phyloP scores from a whole-genome alignment of 2,113 vertebrate species.

The Atrichornis clamosus region DNA sequence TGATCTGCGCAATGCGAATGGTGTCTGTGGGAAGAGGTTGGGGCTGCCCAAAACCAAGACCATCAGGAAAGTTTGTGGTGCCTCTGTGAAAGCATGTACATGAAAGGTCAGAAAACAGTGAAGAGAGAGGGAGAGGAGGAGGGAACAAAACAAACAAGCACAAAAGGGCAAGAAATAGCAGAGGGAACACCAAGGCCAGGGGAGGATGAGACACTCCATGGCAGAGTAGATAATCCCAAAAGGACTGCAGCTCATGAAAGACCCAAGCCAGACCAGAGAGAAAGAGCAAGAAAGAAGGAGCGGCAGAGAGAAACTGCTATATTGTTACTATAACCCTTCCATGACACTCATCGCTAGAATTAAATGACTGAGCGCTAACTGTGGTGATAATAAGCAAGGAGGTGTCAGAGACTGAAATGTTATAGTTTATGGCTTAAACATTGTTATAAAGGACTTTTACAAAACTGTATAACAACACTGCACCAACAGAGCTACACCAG shows the following conservation, averaged over 20 bases:
- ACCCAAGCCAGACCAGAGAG: not conserved
- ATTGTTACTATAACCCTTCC: not conserved
- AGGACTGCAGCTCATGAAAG: not conserved
- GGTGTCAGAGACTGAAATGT: no score
- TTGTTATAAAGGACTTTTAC: no score
- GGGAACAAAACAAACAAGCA: not conserved
- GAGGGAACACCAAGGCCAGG: not conserved
- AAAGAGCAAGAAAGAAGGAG: not conserved
- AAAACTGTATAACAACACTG: no score
- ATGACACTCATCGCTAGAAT: not conserved
- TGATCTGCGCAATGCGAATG: not conserved
- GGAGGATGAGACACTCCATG: not conserved
- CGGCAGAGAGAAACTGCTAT: not conserved
- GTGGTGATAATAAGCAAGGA: not conserved
- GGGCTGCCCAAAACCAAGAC: not conserved
- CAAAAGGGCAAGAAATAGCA: not conserved
- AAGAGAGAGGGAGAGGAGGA: not conserved
- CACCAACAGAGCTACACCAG: no score
- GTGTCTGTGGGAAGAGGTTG: not conserved
- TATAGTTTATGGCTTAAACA: no score
- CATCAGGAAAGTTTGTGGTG: not conserved
- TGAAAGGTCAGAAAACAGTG: not conserved
- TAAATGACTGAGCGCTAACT: not conserved
- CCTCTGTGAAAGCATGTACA: not conserved
- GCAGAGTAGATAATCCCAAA: not conserved